These are phyloP conservation scores for Heterochromis multidens DNA, from an alignment of 2,113 vertebrate species.

Conservation along the genomic window DNA sequence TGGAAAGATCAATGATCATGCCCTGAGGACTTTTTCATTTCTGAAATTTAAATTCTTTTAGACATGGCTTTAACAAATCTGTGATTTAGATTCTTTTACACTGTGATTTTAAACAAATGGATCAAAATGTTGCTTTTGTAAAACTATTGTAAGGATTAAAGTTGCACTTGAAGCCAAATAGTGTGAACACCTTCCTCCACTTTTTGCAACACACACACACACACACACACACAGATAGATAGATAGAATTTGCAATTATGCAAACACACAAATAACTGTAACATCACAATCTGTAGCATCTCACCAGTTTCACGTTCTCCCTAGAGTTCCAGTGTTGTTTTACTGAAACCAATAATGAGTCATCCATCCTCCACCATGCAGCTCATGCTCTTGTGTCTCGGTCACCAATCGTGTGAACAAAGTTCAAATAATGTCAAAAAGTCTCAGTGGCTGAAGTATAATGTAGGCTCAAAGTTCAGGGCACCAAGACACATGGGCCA, in stretches of 20 bases:
- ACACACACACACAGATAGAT: no score
- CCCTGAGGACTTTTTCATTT: neutral
- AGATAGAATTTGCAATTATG: no score
- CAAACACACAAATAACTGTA: no score
- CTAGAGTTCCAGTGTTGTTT: conserved; percentile 12
- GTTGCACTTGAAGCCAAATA: no score
- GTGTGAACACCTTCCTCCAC: neutral
- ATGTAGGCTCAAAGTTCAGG: neutral
- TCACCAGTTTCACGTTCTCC: conserved; percentile 7
- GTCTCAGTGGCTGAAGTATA: neutral
- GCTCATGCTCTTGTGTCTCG: neutral
- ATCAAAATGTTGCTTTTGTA: neutral
- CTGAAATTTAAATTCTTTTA: neutral
- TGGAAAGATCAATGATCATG: conserved; percentile 4
- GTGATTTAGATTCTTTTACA: neutral
- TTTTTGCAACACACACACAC: no score
- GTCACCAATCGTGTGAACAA: neutral
- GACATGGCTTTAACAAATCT: neutral
- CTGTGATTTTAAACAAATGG: neutral
- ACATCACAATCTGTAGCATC: neutral
- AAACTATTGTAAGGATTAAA: no score
- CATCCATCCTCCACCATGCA: neutral
- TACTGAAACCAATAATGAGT: conserved; percentile 18
- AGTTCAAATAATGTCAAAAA: neutral
- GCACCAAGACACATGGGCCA: neutral